These are phyloP conservation scores for Arctia plantaginis DNA, from an alignment of 2,888 invertebrate species.

Conservation along the genomic window DNA sequence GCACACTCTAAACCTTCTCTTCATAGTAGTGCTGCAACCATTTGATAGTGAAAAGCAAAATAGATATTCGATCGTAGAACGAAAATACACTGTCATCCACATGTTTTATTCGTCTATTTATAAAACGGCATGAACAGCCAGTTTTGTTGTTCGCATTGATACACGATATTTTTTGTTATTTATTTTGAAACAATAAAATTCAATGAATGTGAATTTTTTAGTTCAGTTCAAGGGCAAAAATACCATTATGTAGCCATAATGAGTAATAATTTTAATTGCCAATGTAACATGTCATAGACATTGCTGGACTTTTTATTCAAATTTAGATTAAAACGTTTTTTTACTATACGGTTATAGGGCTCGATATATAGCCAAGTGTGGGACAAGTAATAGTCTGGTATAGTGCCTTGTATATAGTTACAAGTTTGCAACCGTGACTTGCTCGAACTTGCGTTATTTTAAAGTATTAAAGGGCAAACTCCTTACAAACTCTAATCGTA, in stretches of 20 bases:
- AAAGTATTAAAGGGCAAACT: background rate
- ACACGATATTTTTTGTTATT: slow-evolving; percentile 27
- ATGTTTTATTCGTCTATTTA: slow-evolving; percentile 13
- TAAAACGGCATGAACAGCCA: slow-evolving; percentile 17
- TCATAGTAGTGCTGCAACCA: background rate
- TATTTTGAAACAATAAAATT: slow-evolving; percentile 36
- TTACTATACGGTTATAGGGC: background rate
- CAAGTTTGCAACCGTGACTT: no score
- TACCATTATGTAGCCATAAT: slow-evolving; percentile 13
- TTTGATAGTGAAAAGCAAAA: background rate
- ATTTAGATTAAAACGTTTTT: slow-evolving; percentile 16
- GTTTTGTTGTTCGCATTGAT: slow-evolving; percentile 22
- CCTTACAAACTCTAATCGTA: background rate
- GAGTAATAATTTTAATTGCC: slow-evolving; percentile 40
- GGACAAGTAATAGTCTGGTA: no score
- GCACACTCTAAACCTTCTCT: background rate
- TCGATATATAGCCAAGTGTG: background rate
- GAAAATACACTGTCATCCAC: background rate
- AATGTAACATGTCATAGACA: slow-evolving; percentile 22
- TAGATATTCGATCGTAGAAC: background rate
- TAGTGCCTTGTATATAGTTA: no score
- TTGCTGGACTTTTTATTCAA: slow-evolving; percentile 14
- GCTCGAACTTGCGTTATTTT: background rate
- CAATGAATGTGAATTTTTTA: slow-evolving; percentile 28
- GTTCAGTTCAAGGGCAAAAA: slow-evolving; percentile 37